Base-by-base conservation (phyloP, 2,888 invertebrate species). In the Limnephilus auricula region DNA sequence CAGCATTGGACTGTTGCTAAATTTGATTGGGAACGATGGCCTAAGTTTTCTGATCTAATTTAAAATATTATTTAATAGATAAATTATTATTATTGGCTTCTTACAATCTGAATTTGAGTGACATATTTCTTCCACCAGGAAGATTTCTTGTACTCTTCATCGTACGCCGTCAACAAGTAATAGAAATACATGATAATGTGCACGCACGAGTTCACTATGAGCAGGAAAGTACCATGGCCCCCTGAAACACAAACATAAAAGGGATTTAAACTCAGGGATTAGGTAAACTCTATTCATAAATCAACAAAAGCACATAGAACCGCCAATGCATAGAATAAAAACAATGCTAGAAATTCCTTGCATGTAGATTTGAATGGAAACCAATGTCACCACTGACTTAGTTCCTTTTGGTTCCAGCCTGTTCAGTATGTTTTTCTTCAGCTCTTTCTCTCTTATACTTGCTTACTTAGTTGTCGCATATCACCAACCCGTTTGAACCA, bases 91-190 rank as follows among this genome's bases (percentile, higher is more conserved):
- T 25, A 6, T 9, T 9, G 6, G n/a, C 25, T 65, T 94, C 96
- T 95, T 95, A 97, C 97, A 94, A 98, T 96, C 95, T 98, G 98
- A 93, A 98, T 94, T 94, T 97, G 97, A 0, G 98, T 98, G 93
- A 98, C 97, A 94, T 98, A 96, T 94, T 97, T 97, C 94, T 98
- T 98, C 97, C 98, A 98, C 97, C 97, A 97, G 2, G 97, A 94
- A 93, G 97, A 98, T 93, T 97, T 95, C 94, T 97, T 97, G 95
- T 97, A 97, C 37, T 96, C 95, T 12, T 97, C 97, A 93, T 98
- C 97, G 94, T 97, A 96, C 0, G 97, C 97, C 0, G 98, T 96
- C 93, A 97, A 94, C 50, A 98, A 95, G 94, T 98, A 98, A 94
- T 98, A 97, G 2, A 95, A 95, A 94, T 98, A 98, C 98, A 98